Evolutionary conservation across 2,888 invertebrate genomes (phyloP).

Genomic region (Zygothrica quintamaculata): DNA sequence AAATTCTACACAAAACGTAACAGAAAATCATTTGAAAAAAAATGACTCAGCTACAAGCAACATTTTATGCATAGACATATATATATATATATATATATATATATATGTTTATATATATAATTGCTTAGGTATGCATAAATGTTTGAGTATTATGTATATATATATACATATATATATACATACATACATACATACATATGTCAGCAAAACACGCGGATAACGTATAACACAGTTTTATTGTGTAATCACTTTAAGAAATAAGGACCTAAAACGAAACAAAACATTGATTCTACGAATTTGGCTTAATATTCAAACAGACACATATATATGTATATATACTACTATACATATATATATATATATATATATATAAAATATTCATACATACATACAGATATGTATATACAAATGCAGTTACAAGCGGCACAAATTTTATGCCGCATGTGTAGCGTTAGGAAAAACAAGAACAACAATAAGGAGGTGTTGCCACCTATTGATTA

Average conservation of each 20-base stretch:
- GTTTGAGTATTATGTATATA: not conserved
- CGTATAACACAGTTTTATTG: conserved; percentile 41
- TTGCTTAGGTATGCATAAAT: conserved; percentile 14
- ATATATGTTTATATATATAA: conserved; percentile 1
- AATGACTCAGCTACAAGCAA: conserved; percentile 43
- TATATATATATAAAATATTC: not conserved
- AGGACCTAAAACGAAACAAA: conserved; percentile 20
- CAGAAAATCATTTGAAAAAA: conserved; percentile 25
- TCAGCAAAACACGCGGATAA: conserved; percentile 11
- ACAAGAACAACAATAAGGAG: conserved; percentile 40
- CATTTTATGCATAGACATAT: conserved; percentile 14
- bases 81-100: conserved; percentile 1
- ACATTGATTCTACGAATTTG: conserved; percentile 32
- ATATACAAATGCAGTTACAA: conserved; percentile 11
- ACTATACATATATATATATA: conserved; percentile 7
- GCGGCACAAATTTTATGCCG: conserved; percentile 48
- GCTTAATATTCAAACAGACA: conserved; percentile 2
- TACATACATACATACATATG: not conserved
- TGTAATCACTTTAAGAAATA: conserved; percentile 50
- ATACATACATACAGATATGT: conserved; percentile 8
- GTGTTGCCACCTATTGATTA: conserved; percentile 68
- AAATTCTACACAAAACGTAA: conserved; percentile 17
- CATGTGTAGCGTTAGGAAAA: conserved; percentile 37
- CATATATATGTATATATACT: conserved; percentile 1
- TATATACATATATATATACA: too few relatives aligned